Conservation (phyloP, 2,113 vertebrate species). For the Aptenodytes forsteri region DNA sequence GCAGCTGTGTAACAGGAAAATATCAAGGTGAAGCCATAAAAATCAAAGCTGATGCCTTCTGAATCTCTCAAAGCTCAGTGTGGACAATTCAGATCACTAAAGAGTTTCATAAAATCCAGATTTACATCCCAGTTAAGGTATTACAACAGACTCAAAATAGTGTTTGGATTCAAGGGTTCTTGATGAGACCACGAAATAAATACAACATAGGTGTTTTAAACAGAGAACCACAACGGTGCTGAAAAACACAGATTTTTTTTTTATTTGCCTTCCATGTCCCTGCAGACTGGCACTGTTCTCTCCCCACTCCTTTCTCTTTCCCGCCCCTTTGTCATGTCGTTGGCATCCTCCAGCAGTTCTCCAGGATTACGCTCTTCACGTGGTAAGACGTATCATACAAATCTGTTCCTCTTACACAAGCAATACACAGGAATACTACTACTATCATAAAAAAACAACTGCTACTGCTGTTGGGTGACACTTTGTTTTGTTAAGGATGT, state of each 20-base stretch:
- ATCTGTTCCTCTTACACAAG: not conserved
- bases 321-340: accelerated
- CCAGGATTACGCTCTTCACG: not conserved
- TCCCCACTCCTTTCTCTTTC: not conserved
- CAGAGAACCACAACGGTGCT: not conserved
- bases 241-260: not conserved
- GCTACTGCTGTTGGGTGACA: not conserved
- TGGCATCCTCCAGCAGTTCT: not conserved
- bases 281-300: not conserved
- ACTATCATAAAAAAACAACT: accelerated
- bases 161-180: not conserved
- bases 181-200: not conserved
- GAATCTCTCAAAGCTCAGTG: not conserved
- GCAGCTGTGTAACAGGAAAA: not conserved
- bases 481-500: not conserved
- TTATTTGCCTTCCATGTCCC: not conserved
- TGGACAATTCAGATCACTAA: not conserved
- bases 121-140: not conserved
- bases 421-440: accelerated
- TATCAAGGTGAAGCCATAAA: not conserved
- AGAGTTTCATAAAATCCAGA: not conserved
- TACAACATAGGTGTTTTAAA: not conserved
- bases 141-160: not conserved
- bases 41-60: not conserved
- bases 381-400: accelerated